Conservation (phyloP, 2,888 invertebrate species). For the Lathronympha strigana region DNA sequence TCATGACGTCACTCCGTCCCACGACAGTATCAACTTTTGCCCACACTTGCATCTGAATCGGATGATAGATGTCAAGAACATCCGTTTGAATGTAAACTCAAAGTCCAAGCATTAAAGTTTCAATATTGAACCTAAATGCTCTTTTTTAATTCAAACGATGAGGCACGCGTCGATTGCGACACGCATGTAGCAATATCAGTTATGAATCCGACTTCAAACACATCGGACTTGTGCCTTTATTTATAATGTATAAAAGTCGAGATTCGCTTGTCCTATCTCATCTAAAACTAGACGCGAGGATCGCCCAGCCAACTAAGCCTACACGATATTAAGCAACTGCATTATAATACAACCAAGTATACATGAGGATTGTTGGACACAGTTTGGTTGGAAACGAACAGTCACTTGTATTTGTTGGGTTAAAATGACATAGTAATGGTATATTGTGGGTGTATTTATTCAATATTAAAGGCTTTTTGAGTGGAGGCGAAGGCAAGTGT, state of each 20-base stretch:
- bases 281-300: slow-evolving; percentile 60
- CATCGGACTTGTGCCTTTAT: slow-evolving; percentile 48
- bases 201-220: slow-evolving; percentile 62
- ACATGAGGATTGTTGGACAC: slow-evolving; percentile 46
- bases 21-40: slow-evolving; percentile 53
- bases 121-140: slow-evolving; percentile 48
- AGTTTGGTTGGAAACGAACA: slow-evolving; percentile 35
- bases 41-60: slow-evolving; percentile 51
- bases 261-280: slow-evolving; percentile 40
- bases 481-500: slow-evolving; percentile 63
- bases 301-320: slow-evolving; percentile 64
- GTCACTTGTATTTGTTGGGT: slow-evolving; percentile 47
- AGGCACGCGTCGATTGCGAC: slow-evolving; percentile 78
- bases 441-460: slow-evolving; percentile 71
- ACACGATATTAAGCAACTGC: slow-evolving; percentile 75
- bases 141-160: slow-evolving; percentile 51
- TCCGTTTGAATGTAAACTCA: slow-evolving; percentile 46
- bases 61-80: slow-evolving; percentile 39
- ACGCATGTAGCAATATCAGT: slow-evolving; percentile 51
- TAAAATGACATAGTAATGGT: slow-evolving; percentile 61
- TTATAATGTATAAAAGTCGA: slow-evolving; percentile 47
- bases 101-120: slow-evolving; percentile 50
- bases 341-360: slow-evolving; percentile 56
- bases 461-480: slow-evolving; percentile 67
- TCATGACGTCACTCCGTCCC: slow-evolving; percentile 69